Base-by-base conservation (phyloP, 2,888 invertebrate species). In the Nomada fabriciana region DNA sequence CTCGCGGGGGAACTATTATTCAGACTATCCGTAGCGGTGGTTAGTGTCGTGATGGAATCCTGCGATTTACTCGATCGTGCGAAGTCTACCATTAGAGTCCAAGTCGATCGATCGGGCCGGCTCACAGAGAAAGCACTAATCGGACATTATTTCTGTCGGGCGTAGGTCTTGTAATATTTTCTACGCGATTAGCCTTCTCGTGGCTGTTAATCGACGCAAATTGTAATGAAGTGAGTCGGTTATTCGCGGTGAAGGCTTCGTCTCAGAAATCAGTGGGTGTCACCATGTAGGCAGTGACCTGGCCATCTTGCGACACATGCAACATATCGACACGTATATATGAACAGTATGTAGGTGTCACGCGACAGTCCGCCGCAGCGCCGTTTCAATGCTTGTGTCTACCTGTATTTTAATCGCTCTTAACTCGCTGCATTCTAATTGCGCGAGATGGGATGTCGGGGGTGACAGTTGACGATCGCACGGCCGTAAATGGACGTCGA, bases 271-370 rank as follows among this genome's bases (percentile, higher is more conserved):
- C 80, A 75, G 91, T 90, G 90, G 91, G 90, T 89, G 90, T 89
- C 84, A 64, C 67, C 79, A 88, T 87, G 90, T 91, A 90, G 91
- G 91, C 87, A 90, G 90, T 87, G 90, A 90, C 90, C 90, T 84
- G 89, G 89, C 76, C 89, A 86, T 91, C 89, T 90, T 90, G 86
- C 91, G 90, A 89, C 88, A 80, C 73, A 82, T 73, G 74, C 86
- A 83, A 68, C 89, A 85, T 88, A 88, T 47, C 47, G 47, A 47
- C 47, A 15, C 47, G 47, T 47, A 47, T 15, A 15, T 15, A 47
- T 15, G 36, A 36, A 47, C 84, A 25, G 61, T 79, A 69, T 88
- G 90, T 90, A 83, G 84, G 85, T 86, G 83, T 82, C 79, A 53
- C 57, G 78, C 73, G 79, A 63, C 69, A 67, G 57, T 73, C 65